Evolutionary conservation across 2,888 invertebrate species (phyloP), one percentile per base, ranked within the genome.

Genomic region (Bellardia pandia): DNA sequence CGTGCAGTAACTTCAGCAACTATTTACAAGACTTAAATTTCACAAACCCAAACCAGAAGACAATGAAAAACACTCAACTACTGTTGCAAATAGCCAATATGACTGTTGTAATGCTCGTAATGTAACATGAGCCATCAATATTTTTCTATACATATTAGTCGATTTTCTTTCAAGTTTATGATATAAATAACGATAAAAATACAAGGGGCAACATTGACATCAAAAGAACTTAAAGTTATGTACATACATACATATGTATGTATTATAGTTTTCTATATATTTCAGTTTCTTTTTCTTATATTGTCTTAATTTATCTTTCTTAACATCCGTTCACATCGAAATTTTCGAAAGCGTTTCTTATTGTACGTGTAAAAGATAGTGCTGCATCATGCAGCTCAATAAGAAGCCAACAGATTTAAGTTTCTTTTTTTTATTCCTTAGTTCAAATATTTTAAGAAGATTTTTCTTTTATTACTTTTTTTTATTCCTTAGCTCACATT

Each of bases 301-400:
- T 48, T n/a, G 58, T 58, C 45, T 40, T 74, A 75, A 81, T 81
- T 71, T 77, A 71, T 75, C 68, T 51, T 69, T 51, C 62, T 51
- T 33, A 76, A 56, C 62, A 83, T 83, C 69, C 81, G 66, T 58
- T 71, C 16, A 53, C 37, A 53, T 71, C 9, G 71, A 71, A 16
- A 71, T 37, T 71, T 68, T 56, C 37, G 2, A 81, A 48, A 74
- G 37, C 6, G 48, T 58, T 75, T 72, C 53, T 71, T 58, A 45
- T 77, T 8, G 37, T 42, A 45, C 14, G 37, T 37, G 37, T 48
- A 14, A 23, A 23, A 9, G 42, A 53, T 64, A 62, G 37, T 66
- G 48, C 48, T 23, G 42, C 75, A 83, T 62, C 51, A 71, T 76
- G 23, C 40, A 53, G 30, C 48, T 58, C n/a, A n/a, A 78, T 14